Conservation (phyloP, 2,113 vertebrate species). For the Lycaon pictus region DNA sequence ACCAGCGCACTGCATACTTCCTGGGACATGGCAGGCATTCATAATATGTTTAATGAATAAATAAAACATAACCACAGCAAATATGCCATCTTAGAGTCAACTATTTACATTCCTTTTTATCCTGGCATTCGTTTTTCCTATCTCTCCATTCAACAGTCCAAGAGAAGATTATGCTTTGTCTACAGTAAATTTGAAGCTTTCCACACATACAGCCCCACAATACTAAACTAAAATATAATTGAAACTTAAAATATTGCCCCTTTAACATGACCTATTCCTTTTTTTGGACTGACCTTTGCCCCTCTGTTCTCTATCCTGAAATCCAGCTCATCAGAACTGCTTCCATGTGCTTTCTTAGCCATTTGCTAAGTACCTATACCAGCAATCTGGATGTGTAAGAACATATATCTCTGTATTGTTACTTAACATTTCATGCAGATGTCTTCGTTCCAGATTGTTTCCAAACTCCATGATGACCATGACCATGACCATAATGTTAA, state of each 20-base stretch:
- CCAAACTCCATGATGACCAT: not conserved
- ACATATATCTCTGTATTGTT: not conserved
- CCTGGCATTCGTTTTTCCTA: not conserved
- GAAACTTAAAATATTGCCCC: not conserved
- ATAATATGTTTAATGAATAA: not conserved
- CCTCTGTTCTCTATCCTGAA: not conserved
- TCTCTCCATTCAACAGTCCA: not conserved
- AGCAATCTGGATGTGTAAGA: not conserved
- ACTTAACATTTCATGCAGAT: not conserved
- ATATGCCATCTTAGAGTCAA: not conserved
- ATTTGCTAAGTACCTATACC: too few relatives aligned
- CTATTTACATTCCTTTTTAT: not conserved
- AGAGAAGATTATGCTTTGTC: not conserved
- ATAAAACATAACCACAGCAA: not conserved
- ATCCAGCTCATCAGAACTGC: not conserved
- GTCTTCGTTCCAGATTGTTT: not conserved
- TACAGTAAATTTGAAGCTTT: not conserved
- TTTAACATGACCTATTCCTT: not conserved
- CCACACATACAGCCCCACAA: not conserved
- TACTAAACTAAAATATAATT: not conserved
- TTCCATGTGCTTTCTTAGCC: not conserved
- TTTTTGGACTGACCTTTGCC: not conserved
- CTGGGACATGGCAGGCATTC: not conserved
- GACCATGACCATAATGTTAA: not conserved
- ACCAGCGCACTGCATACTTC: rapidly evolving